A percentile compares a stretch with the other conserved stretches of the same genome.
Conservation (phyloP, 2,888 invertebrate species). For the Ophioninae sp. region DNA sequence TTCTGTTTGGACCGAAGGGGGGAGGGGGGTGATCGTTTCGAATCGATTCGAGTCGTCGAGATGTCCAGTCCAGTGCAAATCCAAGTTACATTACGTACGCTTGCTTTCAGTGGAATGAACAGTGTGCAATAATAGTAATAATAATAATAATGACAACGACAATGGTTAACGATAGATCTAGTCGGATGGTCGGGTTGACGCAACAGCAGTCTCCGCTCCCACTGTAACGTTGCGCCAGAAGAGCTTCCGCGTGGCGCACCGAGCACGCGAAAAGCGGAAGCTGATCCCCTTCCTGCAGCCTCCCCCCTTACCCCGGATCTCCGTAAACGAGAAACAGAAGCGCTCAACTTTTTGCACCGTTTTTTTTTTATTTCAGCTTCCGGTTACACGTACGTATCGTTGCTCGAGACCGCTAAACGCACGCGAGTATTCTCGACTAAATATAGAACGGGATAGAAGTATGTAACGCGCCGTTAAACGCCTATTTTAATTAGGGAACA, state of each 20-base stretch:
- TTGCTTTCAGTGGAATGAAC: not conserved
- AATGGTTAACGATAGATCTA: not conserved
- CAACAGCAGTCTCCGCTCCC: not conserved
- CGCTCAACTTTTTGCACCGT: constrained; percentile 1
- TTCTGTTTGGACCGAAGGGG: no score
- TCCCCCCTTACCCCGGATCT: not conserved
- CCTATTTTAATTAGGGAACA: constrained; percentile 28
- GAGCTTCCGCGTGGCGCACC: not conserved
- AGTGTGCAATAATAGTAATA: not conserved
- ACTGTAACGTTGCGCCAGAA: not conserved
- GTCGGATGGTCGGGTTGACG: constrained; percentile 12
- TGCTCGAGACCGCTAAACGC: constrained; percentile 1
- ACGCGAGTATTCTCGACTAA: not conserved
- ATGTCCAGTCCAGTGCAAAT: no score
- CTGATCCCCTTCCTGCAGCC: no score
- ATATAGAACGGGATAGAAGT: not conserved
- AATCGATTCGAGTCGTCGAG: no score
- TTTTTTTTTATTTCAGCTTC: constrained; percentile 15
- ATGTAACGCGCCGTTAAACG: not conserved
- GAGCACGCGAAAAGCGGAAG: not conserved
- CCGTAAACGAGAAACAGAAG: not conserved
- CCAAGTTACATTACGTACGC: no score
- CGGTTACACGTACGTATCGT: constrained; percentile 9
- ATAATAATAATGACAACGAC: no score
- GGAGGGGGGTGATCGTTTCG: no score